Evolutionary conservation across 35 echinoderm and acorn worm species (phyloP), one percentile per base, ranked within the genome.

Genomic region (Hemicentrotus pulcherrimus): DNA sequence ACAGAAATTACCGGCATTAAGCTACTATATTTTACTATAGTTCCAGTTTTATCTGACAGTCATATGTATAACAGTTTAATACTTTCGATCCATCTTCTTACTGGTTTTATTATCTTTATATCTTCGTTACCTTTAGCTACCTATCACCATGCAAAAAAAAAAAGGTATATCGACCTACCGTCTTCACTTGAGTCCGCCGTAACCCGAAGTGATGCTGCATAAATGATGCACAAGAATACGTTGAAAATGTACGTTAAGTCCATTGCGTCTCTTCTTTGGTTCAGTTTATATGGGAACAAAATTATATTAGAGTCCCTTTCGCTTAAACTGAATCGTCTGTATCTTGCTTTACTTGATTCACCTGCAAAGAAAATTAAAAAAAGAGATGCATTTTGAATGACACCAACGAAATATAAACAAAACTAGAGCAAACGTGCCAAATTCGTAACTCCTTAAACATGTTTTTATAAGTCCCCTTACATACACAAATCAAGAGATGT

Each of bases 241-340:
- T 47, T 90, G 88, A 90, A 90, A 90, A 47, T 90, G 9, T 90
- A 47, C 88, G 16, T 15, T 47, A 90, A 90, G 12, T 90, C 88
- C 88, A 90, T 90, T 18, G 24, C 22, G 19, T 78, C 65, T 78
- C 22, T 78, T 78, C 65, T 78, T 78, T 78, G 65, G 65, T 78
- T 78, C 7, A 6, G 65, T 78, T 78, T 78, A 78, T 22, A n/a
- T 24, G 2, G 2, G 12, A 28, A n/a, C 5, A 78, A 22, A 22
- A 7, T 28, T 78, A 78, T 3, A 78, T 14, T 14, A 2, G 11
- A 16, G 7, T 10, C 52, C 0, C 52, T 78, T 28, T 28, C 16
- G 22, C 2, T 18, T 65, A 18, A 19, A 65, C 19, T 13, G 12
- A 6, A 19, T 71, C 28, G 61, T 71, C 3, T 71, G 2, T 71